These are phyloP conservation scores for Illadopsis cleaveri DNA, from an alignment of 2,113 vertebrate species.

Conservation along the genomic window DNA sequence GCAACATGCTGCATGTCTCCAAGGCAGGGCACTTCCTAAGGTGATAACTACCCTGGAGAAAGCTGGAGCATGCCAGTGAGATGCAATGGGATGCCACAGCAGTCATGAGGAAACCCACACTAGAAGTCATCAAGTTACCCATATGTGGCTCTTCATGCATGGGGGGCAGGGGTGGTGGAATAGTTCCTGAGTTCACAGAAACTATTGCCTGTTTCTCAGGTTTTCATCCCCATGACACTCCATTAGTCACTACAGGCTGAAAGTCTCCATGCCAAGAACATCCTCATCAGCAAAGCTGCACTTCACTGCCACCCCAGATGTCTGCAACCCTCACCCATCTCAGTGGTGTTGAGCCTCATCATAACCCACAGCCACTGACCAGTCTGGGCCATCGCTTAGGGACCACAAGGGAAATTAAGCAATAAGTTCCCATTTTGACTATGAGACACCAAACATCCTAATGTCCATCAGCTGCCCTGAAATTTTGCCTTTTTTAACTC, in stretches of 20 bases:
- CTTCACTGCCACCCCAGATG: neutral
- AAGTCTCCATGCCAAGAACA: neutral
- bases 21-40: neutral
- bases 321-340: neutral
- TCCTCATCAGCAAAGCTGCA: neutral
- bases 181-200: neutral
- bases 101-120: neutral
- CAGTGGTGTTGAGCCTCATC: neutral
- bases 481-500: neutral
- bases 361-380: accelerated
- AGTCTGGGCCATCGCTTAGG: accelerated
- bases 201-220: neutral
- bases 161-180: neutral
- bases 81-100: neutral
- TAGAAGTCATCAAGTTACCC: neutral
- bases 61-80: neutral
- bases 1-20: accelerated
- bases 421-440: neutral
- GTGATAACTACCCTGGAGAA: neutral
- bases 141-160: neutral
- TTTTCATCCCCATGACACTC: neutral
- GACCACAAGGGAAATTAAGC: neutral
- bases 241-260: neutral
- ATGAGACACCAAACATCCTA: neutral
- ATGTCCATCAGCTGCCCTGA: neutral